Base-by-base conservation (phyloP, 2,113 vertebrate species). In the Bucco capensis region DNA sequence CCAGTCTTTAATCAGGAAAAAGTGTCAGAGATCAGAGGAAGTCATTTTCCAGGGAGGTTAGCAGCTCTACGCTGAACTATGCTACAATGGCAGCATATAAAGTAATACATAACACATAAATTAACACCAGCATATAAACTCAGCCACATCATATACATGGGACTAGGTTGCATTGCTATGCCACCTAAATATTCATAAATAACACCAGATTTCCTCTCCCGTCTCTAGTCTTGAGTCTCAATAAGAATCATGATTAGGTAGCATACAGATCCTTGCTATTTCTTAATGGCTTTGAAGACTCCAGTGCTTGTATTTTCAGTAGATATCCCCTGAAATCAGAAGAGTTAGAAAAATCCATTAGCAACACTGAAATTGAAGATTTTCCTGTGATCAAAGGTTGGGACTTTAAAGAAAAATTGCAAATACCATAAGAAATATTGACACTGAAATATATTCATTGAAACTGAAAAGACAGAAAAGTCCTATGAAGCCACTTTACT, bases 71-170 rank as follows among this genome's bases (percentile, higher is more conserved):
- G 77, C n/a, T 49, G 70, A 88, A 38, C 49, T 56, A 3, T 60
- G n/a, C 30, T 72, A 33, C 1, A 16, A 30, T 12, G 14, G 24
- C 24, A 81, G 5, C 57, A 78, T 49, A 44, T 44, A 60, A 49
- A 71, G 5, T 38, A 40, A 49, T 49, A 16, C 9, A 18, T 42
- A 31, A 42, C 6, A 21, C 30, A 35, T 42, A 64, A 72, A 60
- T 73, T 69, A 57, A 53, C 44, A 40, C 6, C 24, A 47, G 23
- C 6, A 6, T 38, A 30, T 25, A 42, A 61, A 57, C 24, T 50
- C 25, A 33, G 8, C 19, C 51, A 33, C 25, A 30, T 30, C 0
- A 0, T 73, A 15, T 38, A 28, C 8, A 22, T 88, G 30, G 38
- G 42, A 65, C 42, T 35, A 53, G 9, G 31, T 24, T 75, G 24